These are phyloP conservation scores for Vulpes lagopus DNA, from an alignment of 2,113 vertebrate genomes.

Conservation along the genomic window DNA sequence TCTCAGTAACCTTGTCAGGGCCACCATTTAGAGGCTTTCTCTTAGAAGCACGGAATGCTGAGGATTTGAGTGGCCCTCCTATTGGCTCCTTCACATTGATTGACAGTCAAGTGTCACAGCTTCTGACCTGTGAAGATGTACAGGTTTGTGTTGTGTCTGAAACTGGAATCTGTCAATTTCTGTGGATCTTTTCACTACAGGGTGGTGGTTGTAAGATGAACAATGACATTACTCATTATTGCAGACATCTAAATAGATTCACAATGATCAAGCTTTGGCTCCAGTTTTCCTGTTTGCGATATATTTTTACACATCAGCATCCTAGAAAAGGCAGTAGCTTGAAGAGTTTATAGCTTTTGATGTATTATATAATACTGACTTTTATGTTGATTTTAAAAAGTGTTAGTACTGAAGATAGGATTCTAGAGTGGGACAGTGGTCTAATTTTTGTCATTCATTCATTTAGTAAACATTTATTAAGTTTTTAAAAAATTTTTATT, in stretches of 20 bases:
- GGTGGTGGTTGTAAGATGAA: not conserved
- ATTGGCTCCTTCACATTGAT: conserved; percentile 89
- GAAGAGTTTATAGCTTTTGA: not conserved
- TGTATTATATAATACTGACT: not conserved
- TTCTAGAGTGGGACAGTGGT: not conserved
- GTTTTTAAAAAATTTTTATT: no score
- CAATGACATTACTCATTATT: not conserved
- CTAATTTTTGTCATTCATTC: not conserved
- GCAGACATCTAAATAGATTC: not conserved
- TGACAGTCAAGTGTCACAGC: conserved; percentile 86
- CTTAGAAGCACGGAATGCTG: conserved; percentile 90
- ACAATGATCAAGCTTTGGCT: not conserved
- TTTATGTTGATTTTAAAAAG: not conserved
- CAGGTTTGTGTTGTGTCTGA: conserved; percentile 84
- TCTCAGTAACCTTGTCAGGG: conserved; percentile 89
- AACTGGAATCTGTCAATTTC: not conserved
- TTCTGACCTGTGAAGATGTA: conserved; percentile 87
- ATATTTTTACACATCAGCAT: not conserved
- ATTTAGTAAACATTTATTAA: not conserved
- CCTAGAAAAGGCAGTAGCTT: not conserved
- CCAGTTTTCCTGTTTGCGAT: not conserved
- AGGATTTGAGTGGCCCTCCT: conserved; percentile 75
- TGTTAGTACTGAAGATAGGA: not conserved
- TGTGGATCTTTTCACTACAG: not conserved
- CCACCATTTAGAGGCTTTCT: conserved; percentile 91